Evolutionary conservation across 2,113 vertebrate species (phyloP), one percentile per base, ranked within the genome.

Genomic region (Anseranas semipalmata): DNA sequence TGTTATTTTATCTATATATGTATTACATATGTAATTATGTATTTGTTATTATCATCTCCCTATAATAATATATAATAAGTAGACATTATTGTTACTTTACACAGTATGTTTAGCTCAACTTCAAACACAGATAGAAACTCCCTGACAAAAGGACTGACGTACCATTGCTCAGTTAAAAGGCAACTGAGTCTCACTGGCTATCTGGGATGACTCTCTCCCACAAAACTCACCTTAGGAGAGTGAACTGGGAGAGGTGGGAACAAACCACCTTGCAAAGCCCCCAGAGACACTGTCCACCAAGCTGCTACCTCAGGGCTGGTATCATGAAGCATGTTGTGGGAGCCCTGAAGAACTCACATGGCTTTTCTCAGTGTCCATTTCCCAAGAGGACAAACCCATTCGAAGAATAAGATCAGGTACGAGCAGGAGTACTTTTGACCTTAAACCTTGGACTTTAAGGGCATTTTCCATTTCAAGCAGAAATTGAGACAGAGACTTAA

Each of bases 401-500:
- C 59, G 33, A 76, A 19, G 13, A 80, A 20, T 12, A 14, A 79
- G 33, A 55, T 55, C 28, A 33, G 15, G 7, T 24, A 9, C 4
- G 33, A 72, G 28, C 70, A 94, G n/a, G 28, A 72, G 9, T 63
- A 59, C 8, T 46, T 94, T 52, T 79, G 62, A 91, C 87, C 53
- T 93, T 75, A 82, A 87, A 68, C 25, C 16, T 32, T 50, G 45
- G 77, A 71, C 59, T 94, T 89, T 39, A 80, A 83, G 39, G 62
- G 16, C 20, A 46, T 91, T 95, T 87, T 62, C 72, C 50, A 77
- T 74, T 86, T 77, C 7, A 7, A 92, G 55, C 37, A 92, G 56
- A 92, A 83, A 86, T 62, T 71, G 33, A 71, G 55, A 72, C 56
- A 58, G 59, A 74, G 37, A 46, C 67, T 93, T 76, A 66, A 89